Evolutionary conservation across 2,113 vertebrate species (phyloP), one percentile per base, ranked within the genome.

Genomic region (Cariama cristata): DNA sequence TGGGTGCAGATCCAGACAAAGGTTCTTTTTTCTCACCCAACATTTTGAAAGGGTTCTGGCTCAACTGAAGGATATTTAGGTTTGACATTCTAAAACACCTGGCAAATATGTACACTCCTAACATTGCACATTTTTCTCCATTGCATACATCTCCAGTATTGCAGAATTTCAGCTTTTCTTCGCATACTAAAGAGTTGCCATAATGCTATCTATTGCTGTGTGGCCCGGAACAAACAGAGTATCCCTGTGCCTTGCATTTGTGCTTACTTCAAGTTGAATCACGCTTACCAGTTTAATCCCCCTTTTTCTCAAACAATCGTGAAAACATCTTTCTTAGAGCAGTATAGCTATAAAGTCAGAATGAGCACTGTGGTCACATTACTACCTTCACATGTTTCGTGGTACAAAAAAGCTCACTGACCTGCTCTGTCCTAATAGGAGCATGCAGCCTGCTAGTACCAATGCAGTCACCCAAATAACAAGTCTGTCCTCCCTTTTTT

Each of bases 61-160:
- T 76, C 27, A 79, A 9, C 6, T 38, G 23, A 3, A 5, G 18
- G 17, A 11, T 38, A n/a, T 68, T 45, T 32, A 58, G 9, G 23
- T 79, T 10, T 45, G 24, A 91, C 28, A 24, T 35, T 33, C 14
- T 63, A 77, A 63, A 92, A 20, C 19, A 84, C 3, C 8, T 4
- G 4, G 15, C 2, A 67, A 77, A 74, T 14, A 56, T 1, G 1
- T 8, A 53, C 8, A 26, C 4, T 72, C n/a, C 21, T n/a, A 68
- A 49, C 16, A 49, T 1, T 19, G 13, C 8, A 52, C 13, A 10
- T 64, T 85, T 82, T 77, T 45, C 56, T 71, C 19, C 22, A 7
- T 1, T 26, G 2, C 8, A 44, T 42, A 15, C 1, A 7, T 16
- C 19, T 77, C 30, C 8, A 52, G 22, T 18, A 59, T 1, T 33